phyloP scores from a whole-genome alignment of 1,140 invertebrate species.

The Meloidogyne floridensis region DNA sequence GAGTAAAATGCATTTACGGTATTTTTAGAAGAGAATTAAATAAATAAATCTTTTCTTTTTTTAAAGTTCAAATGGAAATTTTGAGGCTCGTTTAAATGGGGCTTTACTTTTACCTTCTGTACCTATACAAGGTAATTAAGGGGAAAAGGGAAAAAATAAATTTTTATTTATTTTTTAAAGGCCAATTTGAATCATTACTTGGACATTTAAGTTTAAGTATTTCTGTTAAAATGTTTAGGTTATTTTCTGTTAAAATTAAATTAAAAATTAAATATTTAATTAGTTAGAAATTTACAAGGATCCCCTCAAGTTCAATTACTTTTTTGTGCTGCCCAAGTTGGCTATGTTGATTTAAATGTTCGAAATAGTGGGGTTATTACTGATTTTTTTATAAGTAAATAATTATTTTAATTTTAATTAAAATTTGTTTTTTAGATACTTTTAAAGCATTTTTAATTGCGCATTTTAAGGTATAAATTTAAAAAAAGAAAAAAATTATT shows the following conservation, averaged over 20 bases:
- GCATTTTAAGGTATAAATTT: slow-evolving; percentile 49
- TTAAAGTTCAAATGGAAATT: slow-evolving; percentile 57
- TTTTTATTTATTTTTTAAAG: not conserved
- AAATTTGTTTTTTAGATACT: slow-evolving; percentile 15
- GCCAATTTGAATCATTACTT: slow-evolving; percentile 59
- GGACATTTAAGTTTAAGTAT: slow-evolving; percentile 61
- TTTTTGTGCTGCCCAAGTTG: slow-evolving; percentile 58
- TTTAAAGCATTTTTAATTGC: slow-evolving; percentile 62
- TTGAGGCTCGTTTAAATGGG: slow-evolving; percentile 59
- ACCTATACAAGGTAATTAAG: slow-evolving; percentile 54
- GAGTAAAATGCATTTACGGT: slow-evolving; percentile 65
- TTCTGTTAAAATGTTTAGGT: slow-evolving; percentile 63
- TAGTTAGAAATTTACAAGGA: slow-evolving; percentile 58
- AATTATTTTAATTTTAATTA: slow-evolving; percentile 15
- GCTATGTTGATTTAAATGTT: slow-evolving; percentile 65
- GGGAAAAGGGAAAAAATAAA: not conserved
- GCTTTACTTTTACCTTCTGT: slow-evolving; percentile 62
- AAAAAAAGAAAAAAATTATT: not conserved
- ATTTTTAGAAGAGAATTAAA: not conserved
- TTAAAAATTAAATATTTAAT: slow-evolving; percentile 3
- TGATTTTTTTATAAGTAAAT: slow-evolving; percentile 64
- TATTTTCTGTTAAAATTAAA: not conserved
- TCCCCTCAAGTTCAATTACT: slow-evolving; percentile 60
- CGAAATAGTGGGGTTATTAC: slow-evolving; percentile 65
- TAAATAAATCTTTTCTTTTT: not conserved